Evolutionary conservation across 2,113 vertebrate species (phyloP).

Genomic region (Scolopax mira): DNA sequence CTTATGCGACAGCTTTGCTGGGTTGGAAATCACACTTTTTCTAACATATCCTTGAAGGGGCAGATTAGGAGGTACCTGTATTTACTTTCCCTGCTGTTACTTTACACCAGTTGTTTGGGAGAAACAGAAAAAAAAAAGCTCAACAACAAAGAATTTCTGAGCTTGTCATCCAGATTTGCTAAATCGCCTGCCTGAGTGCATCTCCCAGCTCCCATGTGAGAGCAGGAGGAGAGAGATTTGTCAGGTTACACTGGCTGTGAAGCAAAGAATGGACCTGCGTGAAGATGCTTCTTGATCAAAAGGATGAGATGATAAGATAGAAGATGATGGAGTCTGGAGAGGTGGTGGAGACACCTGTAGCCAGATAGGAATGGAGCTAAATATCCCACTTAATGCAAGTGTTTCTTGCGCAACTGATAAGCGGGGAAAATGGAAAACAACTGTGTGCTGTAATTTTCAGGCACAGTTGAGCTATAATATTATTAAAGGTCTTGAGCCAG

Average conservation of each 20-base stretch:
- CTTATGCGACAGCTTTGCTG: background rate
- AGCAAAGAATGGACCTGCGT: background rate
- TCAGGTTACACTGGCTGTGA: conserved; percentile 11
- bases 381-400: background rate
- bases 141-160: background rate
- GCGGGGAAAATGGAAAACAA: conserved; percentile 16
- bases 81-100: conserved; percentile 36
- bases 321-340: background rate
- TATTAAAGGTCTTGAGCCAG: background rate
- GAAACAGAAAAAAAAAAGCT: background rate
- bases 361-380: background rate
- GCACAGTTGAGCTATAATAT: background rate
- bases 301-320: conserved; percentile 41
- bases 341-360: conserved; percentile 15
- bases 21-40: background rate
- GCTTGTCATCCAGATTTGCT: background rate
- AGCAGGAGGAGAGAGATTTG: background rate
- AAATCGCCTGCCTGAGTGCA: background rate
- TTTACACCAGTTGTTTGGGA: background rate
- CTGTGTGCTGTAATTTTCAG: background rate
- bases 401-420: conserved; percentile 20
- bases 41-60: background rate
- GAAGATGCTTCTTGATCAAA: conserved; percentile 66
- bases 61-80: background rate
- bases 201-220: background rate